A percentile compares a stretch with the other conserved stretches of the same genome.
Conservation (phyloP, 2,113 vertebrate genomes). For the Prietella phreatophila region DNA sequence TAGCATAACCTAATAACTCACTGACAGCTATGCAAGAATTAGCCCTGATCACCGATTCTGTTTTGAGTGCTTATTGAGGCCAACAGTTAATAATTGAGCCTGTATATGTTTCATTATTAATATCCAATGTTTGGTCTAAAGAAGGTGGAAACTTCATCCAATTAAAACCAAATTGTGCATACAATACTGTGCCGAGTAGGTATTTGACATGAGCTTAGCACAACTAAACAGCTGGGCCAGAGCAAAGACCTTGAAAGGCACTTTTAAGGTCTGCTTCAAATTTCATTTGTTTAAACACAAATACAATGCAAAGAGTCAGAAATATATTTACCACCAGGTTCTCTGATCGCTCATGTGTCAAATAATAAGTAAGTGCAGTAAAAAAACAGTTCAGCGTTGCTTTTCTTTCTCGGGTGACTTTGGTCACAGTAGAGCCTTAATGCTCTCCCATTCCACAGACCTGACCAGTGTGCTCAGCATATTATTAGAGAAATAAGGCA, state of each 20-base stretch:
- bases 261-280: constrained; percentile 5
- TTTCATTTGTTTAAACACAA: constrained; percentile 24
- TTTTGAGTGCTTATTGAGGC: not conserved
- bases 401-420: constrained; percentile 42
- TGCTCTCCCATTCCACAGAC: constrained; percentile 6
- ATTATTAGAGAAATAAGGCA: constrained; percentile 38
- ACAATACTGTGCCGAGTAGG: not conserved
- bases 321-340: not conserved
- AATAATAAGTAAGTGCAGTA: not conserved
- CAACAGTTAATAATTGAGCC: not conserved
- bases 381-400: not conserved
- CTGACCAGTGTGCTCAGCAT: constrained; percentile 42
- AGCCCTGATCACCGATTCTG: constrained; percentile 8
- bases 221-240: not conserved
- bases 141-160: not conserved
- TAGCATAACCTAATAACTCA: not conserved
- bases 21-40: not conserved
- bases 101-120: not conserved
- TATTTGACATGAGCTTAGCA: not conserved
- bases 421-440: constrained; percentile 50
- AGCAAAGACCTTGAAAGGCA: not conserved
- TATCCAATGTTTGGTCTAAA: not conserved
- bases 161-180: not conserved
- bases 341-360: not conserved
- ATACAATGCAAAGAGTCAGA: not conserved